Conservation (phyloP, 2,113 vertebrate genomes). For the Pholis gunnellus region DNA sequence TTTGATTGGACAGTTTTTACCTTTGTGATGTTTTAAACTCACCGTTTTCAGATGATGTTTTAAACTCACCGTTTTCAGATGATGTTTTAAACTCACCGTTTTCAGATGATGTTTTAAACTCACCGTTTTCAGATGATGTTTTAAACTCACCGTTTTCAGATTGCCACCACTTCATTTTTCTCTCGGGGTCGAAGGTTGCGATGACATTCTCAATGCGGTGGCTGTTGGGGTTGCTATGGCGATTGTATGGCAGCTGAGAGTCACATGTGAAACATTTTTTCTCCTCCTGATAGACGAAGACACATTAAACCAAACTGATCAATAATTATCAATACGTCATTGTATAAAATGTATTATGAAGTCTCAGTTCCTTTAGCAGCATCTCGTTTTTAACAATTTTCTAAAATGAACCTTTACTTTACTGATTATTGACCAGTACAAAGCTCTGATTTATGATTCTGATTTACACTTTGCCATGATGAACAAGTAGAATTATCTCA, state of each 20-base stretch:
- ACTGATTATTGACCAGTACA: not conserved
- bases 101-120: constrained; percentile 3
- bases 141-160: constrained; percentile 83
- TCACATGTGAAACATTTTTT: constrained; percentile 92
- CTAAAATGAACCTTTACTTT: not conserved
- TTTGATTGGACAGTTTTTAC: not conserved
- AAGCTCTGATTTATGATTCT: no score
- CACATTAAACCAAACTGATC: not conserved
- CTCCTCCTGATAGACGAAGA: constrained; percentile 77
- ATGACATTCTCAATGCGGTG: constrained; percentile 90
- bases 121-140: constrained; percentile 87
- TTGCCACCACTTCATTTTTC: constrained; percentile 92
- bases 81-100: no score
- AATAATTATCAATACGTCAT: constrained; percentile 1
- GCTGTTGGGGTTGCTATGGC: constrained; percentile 83
- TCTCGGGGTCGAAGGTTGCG: constrained; percentile 84
- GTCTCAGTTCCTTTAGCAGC: no score
- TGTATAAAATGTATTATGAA: not conserved
- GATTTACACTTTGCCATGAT: no score
- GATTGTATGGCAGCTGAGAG: constrained; percentile 85
- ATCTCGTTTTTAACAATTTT: not conserved
- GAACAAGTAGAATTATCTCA: not conserved
- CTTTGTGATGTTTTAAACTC: no score
- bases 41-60: no score
- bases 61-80: constrained; percentile 88